phyloP scores from a whole-genome alignment of 2,113 vertebrate species.

The Gallinago paraguaiae region DNA sequence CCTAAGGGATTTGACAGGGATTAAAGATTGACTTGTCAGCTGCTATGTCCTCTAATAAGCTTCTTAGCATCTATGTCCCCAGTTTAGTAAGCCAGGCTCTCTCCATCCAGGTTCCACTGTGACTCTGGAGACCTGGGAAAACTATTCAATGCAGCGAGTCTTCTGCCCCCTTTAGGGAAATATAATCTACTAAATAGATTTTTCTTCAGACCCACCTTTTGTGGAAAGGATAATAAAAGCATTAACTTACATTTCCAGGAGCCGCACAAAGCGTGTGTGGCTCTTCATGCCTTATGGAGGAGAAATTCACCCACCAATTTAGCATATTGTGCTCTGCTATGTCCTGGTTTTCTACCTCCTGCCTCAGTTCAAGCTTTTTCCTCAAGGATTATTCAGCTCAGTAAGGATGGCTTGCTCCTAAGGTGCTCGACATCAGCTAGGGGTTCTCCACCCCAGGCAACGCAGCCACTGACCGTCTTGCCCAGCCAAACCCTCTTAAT shows the following conservation, averaged over 20 bases:
- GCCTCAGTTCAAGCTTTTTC: not conserved
- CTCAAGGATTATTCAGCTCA: not conserved
- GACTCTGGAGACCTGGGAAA: not conserved
- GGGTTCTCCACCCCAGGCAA: not conserved
- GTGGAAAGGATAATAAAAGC: not conserved
- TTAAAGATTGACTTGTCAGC: conserved; percentile 43
- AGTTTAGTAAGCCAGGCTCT: not conserved
- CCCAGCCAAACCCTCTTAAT: not conserved
- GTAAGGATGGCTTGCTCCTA: not conserved
- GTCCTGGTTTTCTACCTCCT: not conserved
- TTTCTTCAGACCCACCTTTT: not conserved
- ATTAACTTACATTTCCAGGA: not conserved
- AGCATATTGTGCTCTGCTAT: not conserved
- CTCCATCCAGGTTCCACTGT: not conserved
- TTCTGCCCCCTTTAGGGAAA: not conserved
- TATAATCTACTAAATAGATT: not conserved
- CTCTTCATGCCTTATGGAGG: not conserved
- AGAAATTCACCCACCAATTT: not conserved
- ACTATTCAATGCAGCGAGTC: not conserved
- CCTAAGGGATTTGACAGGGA: not conserved
- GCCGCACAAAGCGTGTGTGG: not conserved
- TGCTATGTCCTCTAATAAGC: conserved; percentile 47
- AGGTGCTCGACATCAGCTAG: not conserved
- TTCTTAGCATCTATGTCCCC: not conserved
- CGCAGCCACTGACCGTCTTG: rapidly evolving